phyloP scores from a whole-genome alignment of 2,888 invertebrate genomes.

The Aphidius colemani region DNA sequence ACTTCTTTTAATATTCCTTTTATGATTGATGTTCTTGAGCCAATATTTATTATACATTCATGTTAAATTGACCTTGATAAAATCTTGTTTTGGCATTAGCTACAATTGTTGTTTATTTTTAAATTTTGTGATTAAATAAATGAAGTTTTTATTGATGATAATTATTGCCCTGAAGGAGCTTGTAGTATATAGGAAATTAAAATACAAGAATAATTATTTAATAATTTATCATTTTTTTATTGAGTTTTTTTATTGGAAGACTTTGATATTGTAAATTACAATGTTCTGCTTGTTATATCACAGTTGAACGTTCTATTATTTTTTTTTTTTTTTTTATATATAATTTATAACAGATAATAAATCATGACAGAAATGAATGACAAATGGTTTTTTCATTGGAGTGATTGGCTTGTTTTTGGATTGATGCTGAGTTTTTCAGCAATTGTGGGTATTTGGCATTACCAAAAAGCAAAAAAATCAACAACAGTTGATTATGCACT shows the following conservation, averaged over 20 bases:
- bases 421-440: constrained; percentile 74
- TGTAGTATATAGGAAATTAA: no score
- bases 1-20: no score
- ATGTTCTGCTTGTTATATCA: not conserved
- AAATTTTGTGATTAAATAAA: not conserved
- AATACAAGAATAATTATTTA: no score
- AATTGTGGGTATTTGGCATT: constrained; percentile 75
- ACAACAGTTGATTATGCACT: constrained; percentile 75
- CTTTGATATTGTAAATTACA: not conserved
- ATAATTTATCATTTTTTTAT: no score
- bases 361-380: constrained; percentile 30
- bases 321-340: constrained; percentile 16
- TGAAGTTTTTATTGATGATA: constrained; percentile 7
- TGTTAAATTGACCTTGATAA: no score
- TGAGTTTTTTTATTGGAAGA: no score
- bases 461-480: constrained; percentile 64
- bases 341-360: not conserved
- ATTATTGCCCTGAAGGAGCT: no score
- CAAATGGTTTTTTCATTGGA: constrained; percentile 56
- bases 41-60: no score
- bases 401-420: constrained; percentile 75
- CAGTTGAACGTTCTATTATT: not conserved
- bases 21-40: no score
- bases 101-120: constrained; percentile 1
- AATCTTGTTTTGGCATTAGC: no score